Conservation (phyloP, 2,888 invertebrate species). For the Epistrophe eligans region DNA sequence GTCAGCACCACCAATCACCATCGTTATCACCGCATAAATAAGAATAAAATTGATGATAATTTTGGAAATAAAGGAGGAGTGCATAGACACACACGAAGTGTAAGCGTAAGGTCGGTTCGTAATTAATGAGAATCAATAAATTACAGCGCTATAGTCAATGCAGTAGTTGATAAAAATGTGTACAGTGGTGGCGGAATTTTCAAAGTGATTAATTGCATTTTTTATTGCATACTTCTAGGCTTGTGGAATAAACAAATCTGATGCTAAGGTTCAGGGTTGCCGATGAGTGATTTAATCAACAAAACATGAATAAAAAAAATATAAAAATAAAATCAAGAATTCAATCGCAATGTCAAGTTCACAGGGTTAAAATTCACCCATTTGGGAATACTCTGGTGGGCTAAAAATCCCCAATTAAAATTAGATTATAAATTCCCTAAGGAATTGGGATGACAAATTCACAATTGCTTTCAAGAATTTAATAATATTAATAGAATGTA, state of each 20-base stretch:
- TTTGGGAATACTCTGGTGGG: too few species aligned
- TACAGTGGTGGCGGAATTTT: neutral
- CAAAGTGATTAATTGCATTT: neutral
- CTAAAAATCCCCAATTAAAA: too few species aligned
- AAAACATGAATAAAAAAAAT: neutral
- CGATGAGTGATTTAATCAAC: neutral
- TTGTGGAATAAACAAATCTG: neutral
- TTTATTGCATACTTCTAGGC: conserved; percentile 11
- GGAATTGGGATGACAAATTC: too few species aligned
- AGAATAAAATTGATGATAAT: neutral
- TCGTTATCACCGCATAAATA: conserved; percentile 13
- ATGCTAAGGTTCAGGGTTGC: neutral
- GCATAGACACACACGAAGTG: neutral
- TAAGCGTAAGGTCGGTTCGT: neutral
- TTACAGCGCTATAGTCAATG: neutral
- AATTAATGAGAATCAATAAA: neutral
- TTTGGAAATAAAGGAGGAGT: neutral
- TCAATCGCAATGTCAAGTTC: too few species aligned
- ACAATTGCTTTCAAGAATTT: too few species aligned
- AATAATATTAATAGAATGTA: too few species aligned
- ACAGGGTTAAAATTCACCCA: too few species aligned
- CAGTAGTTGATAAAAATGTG: neutral
- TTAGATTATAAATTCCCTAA: too few species aligned
- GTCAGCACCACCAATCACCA: neutral
- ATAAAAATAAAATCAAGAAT: neutral